Evolutionary conservation across 1,140 invertebrate genomes (phyloP).

Genomic region (Bradysia coprophila): DNA sequence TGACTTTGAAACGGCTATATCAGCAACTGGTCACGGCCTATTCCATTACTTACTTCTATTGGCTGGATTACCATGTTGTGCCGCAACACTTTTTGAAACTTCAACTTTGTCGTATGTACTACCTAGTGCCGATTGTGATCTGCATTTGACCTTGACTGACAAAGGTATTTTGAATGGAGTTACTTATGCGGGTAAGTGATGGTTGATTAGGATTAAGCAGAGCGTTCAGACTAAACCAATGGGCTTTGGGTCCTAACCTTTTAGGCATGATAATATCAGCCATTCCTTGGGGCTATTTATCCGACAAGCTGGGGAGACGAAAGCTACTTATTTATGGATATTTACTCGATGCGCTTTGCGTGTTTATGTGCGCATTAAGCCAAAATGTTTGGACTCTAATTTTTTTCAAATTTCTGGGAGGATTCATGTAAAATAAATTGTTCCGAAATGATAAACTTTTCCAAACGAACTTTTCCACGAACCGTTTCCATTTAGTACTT

Average conservation of each 20-base stretch:
- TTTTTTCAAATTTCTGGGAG: slow-evolving; percentile 51
- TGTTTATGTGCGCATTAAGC: slow-evolving; percentile 41
- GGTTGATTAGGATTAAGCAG: too few relatives aligned
- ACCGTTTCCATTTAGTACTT: slow-evolving; percentile 29
- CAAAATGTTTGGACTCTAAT: slow-evolving; percentile 51
- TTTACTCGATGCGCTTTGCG: slow-evolving; percentile 45
- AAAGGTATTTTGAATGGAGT: slow-evolving; percentile 48
- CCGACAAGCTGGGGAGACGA: slow-evolving; percentile 53
- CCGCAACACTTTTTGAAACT: slow-evolving; percentile 41
- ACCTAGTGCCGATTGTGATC: slow-evolving; percentile 49
- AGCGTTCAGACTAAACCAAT: too few relatives aligned
- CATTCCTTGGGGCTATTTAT: slow-evolving; percentile 62
- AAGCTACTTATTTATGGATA: slow-evolving; percentile 51
- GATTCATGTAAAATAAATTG: slow-evolving; percentile 40
- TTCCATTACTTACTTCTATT: slow-evolving; percentile 44
- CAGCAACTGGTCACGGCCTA: slow-evolving; percentile 36
- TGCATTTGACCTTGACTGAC: slow-evolving; percentile 36
- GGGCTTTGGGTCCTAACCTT: slow-evolving; percentile 3
- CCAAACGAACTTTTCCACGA: not conserved
- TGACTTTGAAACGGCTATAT: slow-evolving; percentile 40
- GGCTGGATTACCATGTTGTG: slow-evolving; percentile 37
- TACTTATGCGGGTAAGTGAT: slow-evolving; percentile 41
- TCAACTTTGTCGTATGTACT: slow-evolving; percentile 45
- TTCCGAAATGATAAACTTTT: not conserved
- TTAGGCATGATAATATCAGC: slow-evolving; percentile 65